phyloP scores from a whole-genome alignment of 2,113 vertebrate genomes.

The Natator depressus region DNA sequence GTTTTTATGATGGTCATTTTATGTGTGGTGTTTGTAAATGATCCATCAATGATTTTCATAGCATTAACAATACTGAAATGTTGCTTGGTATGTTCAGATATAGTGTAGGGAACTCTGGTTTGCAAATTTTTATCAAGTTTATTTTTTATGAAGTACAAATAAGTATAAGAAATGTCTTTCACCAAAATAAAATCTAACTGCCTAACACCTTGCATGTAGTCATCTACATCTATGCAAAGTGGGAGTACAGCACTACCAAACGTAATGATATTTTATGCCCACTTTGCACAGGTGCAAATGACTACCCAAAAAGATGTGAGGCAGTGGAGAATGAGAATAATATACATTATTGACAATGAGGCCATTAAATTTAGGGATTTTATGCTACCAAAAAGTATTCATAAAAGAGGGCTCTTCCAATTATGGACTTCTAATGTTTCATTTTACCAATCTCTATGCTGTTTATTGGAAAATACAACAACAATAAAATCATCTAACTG shows the following conservation, averaged over 20 bases:
- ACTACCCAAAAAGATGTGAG: neutral
- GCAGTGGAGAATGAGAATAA: neutral
- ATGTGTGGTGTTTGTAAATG: constrained; percentile 40
- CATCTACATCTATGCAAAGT: neutral
- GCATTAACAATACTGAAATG: constrained; percentile 31
- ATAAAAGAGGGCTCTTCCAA: neutral
- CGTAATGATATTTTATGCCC: neutral
- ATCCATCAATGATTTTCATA: constrained; percentile 35
- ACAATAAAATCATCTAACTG: neutral
- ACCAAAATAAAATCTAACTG: neutral
- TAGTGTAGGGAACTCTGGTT: constrained; percentile 38
- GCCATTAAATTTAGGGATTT: neutral
- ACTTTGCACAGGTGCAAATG: neutral
- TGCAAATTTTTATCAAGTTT: constrained; percentile 42
- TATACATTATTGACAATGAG: neutral
- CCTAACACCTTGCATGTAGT: neutral
- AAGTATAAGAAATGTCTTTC: constrained; percentile 26
- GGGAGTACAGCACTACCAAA: neutral
- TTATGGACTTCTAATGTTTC: neutral
- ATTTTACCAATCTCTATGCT: neutral
- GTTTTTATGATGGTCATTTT: constrained; percentile 65
- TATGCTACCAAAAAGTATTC: neutral
- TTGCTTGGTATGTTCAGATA: constrained; percentile 57
- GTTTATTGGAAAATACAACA: neutral
- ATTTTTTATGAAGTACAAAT: constrained; percentile 61